These are phyloP conservation scores for Nasonia giraulti DNA, from an alignment of 1,140 invertebrate species.

Conservation along the genomic window DNA sequence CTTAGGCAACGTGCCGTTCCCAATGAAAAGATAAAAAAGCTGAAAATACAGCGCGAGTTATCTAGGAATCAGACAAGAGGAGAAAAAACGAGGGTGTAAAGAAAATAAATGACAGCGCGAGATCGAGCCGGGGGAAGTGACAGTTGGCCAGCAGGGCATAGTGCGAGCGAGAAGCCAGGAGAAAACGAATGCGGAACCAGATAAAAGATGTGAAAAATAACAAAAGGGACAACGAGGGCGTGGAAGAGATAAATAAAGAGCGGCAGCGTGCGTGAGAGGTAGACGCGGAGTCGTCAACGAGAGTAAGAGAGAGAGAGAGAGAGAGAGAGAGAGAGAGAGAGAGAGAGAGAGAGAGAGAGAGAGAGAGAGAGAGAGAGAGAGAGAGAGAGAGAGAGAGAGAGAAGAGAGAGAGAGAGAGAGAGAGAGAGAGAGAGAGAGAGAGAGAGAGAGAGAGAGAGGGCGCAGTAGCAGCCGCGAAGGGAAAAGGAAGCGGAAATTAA, in stretches of 20 bases:
- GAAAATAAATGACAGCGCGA: constrained; percentile 31
- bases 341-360: background rate
- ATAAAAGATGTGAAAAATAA: constrained; percentile 37
- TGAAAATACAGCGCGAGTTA: too few relatives aligned
- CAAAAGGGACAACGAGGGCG: background rate
- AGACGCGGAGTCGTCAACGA: background rate
- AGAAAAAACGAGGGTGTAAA: constrained; percentile 31
- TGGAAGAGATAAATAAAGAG: constrained; percentile 23
- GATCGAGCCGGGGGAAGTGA: constrained; percentile 2
- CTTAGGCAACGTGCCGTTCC: background rate
- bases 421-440: constrained; percentile 1
- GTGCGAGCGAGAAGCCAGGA: background rate
- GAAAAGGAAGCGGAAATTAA: constrained; percentile 60
- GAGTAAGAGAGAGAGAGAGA: background rate
- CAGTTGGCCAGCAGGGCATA: background rate
- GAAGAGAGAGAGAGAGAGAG: background rate
- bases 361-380: background rate
- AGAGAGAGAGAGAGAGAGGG: background rate
- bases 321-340: background rate
- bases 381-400: background rate
- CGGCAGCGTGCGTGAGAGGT: background rate
- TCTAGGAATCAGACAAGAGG: background rate
- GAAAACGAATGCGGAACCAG: constrained; percentile 10
- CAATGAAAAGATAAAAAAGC: background rate
- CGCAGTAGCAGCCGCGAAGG: background rate